phyloP scores from a whole-genome alignment of 2,797 vertebrate species.

The Microctenopoma steveboyesi region DNA sequence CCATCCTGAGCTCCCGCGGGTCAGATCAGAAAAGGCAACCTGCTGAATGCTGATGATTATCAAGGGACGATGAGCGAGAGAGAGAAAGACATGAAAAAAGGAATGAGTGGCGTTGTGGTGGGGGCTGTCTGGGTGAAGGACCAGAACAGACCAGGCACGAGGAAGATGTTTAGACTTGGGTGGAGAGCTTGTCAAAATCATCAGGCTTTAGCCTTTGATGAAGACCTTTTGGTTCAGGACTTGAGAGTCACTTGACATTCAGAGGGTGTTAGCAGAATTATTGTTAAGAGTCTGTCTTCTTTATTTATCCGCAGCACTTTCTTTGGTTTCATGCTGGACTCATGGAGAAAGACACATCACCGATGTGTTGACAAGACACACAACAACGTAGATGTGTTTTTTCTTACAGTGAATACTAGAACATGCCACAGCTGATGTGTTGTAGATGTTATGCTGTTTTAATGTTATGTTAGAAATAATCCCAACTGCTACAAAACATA shows the following conservation, averaged over 20 bases:
- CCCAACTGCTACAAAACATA: no score
- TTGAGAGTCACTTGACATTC: slow-evolving; percentile 65
- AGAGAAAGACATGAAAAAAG: slow-evolving; percentile 15
- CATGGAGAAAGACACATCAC: background rate
- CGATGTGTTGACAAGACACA: no score
- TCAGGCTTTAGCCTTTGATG: slow-evolving; percentile 69
- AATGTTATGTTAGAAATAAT: no score
- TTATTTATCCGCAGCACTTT: slow-evolving; percentile 39
- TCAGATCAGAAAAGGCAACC: slow-evolving; percentile 29
- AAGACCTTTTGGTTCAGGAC: slow-evolving; percentile 59
- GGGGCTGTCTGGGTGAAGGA: slow-evolving; percentile 54
- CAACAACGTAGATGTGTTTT: no score
- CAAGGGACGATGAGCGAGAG: slow-evolving; percentile 23
- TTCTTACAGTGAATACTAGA: no score
- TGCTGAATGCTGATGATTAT: slow-evolving; percentile 25
- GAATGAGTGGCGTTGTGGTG: slow-evolving; percentile 16
- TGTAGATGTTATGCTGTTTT: no score
- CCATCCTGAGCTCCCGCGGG: background rate
- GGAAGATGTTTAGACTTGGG: slow-evolving; percentile 72
- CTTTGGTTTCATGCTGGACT: slow-evolving; percentile 26
- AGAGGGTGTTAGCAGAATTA: slow-evolving; percentile 52
- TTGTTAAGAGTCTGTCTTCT: slow-evolving; percentile 48
- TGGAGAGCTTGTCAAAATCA: slow-evolving; percentile 65
- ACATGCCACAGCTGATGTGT: no score
- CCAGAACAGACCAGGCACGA: slow-evolving; percentile 65